Evolutionary conservation across 2,888 invertebrate genomes (phyloP).

Genomic region (Conistra vaccinii): DNA sequence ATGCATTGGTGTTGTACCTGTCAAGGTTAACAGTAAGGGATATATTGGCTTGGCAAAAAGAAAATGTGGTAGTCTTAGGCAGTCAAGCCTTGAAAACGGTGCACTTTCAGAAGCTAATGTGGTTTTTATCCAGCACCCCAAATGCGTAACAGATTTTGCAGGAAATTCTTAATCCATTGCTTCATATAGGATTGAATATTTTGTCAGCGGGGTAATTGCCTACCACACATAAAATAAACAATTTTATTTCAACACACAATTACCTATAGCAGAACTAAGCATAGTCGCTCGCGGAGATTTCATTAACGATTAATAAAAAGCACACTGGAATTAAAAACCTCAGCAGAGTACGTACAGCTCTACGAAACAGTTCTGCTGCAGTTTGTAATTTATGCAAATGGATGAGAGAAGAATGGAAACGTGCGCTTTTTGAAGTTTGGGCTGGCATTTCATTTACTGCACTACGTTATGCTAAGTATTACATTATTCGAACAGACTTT

Average conservation of each 20-base stretch:
- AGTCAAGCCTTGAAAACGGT: not conserved
- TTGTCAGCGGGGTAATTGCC: no score
- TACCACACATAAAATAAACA: no score
- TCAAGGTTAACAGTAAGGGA: constrained; percentile 15
- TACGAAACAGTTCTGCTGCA: constrained; percentile 24
- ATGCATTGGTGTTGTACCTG: constrained; percentile 4
- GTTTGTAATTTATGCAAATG: constrained; percentile 58
- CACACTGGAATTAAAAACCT: constrained; percentile 43
- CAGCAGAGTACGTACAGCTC: not conserved
- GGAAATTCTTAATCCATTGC: no score
- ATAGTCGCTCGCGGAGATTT: not conserved
- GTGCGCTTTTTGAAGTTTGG: constrained; percentile 38
- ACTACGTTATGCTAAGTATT: constrained; percentile 12
- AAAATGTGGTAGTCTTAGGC: not conserved
- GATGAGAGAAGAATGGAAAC: constrained; percentile 36
- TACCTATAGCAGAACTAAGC: not conserved
- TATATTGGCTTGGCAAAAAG: not conserved
- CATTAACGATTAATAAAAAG: constrained; percentile 30
- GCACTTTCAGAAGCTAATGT: not conserved
- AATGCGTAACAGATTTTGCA: no score
- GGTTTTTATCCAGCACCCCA: no score
- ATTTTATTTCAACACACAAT: no score
- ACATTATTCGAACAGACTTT: not conserved
- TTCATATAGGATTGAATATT: no score
- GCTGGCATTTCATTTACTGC: constrained; percentile 42